phyloP scores from a whole-genome alignment of 2,888 invertebrate genomes.

The Carpatolechia fugitivella region DNA sequence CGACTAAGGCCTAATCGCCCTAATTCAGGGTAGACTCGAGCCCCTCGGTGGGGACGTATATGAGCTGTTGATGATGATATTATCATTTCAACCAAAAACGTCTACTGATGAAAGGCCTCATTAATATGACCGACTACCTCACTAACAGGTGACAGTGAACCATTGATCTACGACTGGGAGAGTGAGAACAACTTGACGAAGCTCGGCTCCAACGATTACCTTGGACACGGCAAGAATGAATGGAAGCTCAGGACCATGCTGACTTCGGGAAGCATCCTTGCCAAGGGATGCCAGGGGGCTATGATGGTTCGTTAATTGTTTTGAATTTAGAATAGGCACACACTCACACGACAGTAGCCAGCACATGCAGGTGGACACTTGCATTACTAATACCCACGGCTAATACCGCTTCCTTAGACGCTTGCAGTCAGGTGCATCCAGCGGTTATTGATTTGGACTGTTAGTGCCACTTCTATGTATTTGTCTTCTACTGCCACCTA shows the following conservation, averaged over 20 bases:
- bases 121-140: too few relatives aligned
- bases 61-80: too few relatives aligned
- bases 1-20: too few relatives aligned
- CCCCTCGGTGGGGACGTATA: too few relatives aligned
- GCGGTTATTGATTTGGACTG: too few relatives aligned
- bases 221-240: conserved; percentile 65
- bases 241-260: conserved; percentile 65
- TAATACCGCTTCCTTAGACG: too few relatives aligned
- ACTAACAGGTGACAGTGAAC: conserved; percentile 42
- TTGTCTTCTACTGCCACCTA: too few relatives aligned
- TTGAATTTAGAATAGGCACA: not conserved
- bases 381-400: not conserved
- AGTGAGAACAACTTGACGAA: conserved; percentile 56
- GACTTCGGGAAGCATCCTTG: conserved; percentile 62
- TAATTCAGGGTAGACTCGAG: too few relatives aligned
- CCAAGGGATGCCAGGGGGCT: conserved; percentile 67
- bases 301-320: conserved; percentile 43
- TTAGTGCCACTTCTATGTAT: too few relatives aligned
- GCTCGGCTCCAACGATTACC: conserved; percentile 59
- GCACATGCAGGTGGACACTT: not conserved
- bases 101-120: too few relatives aligned
- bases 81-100: too few relatives aligned
- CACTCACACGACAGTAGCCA: not conserved
- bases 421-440: too few relatives aligned
- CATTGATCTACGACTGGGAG: conserved; percentile 57